Conservation (phyloP, 2,888 invertebrate species). For the Ecdyonurus torrentis region DNA sequence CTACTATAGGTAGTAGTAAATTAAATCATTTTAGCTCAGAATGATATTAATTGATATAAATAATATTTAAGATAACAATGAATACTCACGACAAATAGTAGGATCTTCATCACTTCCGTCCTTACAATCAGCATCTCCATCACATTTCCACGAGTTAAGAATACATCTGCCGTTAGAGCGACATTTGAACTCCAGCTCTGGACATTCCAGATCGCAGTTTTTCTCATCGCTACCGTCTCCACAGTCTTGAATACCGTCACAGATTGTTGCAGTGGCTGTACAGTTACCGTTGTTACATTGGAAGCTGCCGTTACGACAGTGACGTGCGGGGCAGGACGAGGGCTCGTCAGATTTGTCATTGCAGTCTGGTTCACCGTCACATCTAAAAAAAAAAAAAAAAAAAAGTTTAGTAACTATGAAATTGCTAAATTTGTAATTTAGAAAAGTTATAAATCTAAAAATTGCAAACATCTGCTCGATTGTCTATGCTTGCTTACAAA, state of each 20-base stretch:
- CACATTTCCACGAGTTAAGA: slow-evolving; percentile 79
- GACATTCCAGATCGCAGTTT: slow-evolving; percentile 70
- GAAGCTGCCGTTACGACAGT: slow-evolving; percentile 81
- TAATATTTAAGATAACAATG: not conserved
- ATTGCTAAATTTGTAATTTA: too few relatives aligned
- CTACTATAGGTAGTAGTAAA: too few relatives aligned
- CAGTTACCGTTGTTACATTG: slow-evolving; percentile 88
- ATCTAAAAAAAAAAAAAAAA: slow-evolving; percentile 45
- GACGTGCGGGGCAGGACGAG: slow-evolving; percentile 60
- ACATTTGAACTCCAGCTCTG: slow-evolving; percentile 81
- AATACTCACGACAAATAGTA: slow-evolving; percentile 53
- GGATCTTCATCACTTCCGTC: slow-evolving; percentile 89
- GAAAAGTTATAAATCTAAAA: too few relatives aligned
- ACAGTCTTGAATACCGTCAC: slow-evolving; percentile 86
- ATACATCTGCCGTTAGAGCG: slow-evolving; percentile 75
- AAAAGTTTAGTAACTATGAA: too few relatives aligned
- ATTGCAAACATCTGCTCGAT: too few relatives aligned
- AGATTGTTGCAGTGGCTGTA: slow-evolving; percentile 80
- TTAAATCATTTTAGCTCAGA: too few relatives aligned
- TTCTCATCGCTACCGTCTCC: slow-evolving; percentile 79
- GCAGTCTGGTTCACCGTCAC: slow-evolving; percentile 87
- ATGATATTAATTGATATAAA: too few relatives aligned
- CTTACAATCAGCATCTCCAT: slow-evolving; percentile 88
- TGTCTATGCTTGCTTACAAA: too few relatives aligned
- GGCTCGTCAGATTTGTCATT: slow-evolving; percentile 86